Conservation (phyloP, 2,888 invertebrate species). For the Nasonovia ribisnigri region DNA sequence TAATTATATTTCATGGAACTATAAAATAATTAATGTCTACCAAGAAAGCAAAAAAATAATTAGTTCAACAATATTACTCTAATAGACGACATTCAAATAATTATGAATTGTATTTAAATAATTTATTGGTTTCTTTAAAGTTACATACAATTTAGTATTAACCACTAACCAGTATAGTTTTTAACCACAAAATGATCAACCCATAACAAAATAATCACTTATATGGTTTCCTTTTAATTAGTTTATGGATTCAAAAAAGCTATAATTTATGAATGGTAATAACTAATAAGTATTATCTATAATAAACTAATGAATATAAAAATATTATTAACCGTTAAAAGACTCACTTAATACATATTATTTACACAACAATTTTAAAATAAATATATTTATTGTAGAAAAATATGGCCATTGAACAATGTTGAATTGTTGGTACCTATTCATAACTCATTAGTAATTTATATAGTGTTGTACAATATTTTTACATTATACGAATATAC, state of each 20-base stretch:
- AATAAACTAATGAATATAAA: neutral
- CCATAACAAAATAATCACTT: neutral
- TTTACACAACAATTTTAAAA: neutral
- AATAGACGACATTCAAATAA: neutral
- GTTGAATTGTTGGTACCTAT: neutral
- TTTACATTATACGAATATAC: neutral
- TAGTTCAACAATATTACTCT: neutral
- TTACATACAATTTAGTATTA: neutral
- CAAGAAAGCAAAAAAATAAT: neutral
- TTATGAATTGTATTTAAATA: neutral
- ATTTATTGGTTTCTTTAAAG: neutral
- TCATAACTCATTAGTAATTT: neutral
- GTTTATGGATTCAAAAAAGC: neutral
- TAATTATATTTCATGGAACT: neutral
- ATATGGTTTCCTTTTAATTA: neutral
- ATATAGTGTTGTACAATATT: neutral
- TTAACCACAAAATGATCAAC: neutral
- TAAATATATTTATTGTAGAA: neutral
- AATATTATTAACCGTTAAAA: neutral
- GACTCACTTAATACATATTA: neutral
- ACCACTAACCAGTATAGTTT: neutral
- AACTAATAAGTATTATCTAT: neutral
- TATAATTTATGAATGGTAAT: neutral
- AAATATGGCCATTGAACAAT: neutral
- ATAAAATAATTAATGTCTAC: neutral